Base-by-base conservation (phyloP, 2,113 vertebrate genomes). In the Trogon melanurus region DNA sequence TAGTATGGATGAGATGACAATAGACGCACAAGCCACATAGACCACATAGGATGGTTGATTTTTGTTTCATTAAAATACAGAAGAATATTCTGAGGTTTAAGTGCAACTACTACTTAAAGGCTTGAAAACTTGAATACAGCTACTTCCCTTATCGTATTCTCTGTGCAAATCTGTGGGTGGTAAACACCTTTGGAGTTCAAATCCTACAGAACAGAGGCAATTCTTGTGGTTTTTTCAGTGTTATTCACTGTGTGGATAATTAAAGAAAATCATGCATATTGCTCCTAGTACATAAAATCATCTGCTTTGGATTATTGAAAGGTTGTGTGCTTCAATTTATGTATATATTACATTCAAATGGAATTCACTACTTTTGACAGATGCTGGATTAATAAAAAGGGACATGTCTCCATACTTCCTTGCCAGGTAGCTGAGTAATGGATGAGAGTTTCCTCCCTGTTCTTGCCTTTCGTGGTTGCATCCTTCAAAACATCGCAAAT, bases 91-190 rank as follows among this genome's bases (percentile, higher is more conserved):
- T 26, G 19, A 7, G 8, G 1, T 80, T 66, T 69, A 83, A 80
- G 44, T 62, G 10, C 19, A 51, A 69, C 64, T 76, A 14, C 36
- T 48, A 19, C 16, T 53, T 83, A 60, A 60, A 84, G 44, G 20
- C 45, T 85, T 64, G 45, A 22, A 87, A 85, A 51, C 23, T 10
- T 57, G n/a, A 71, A 3, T 81, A 85, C 57, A 16, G 22, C 34
- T 61, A 26, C 48, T 88, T 82, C 29, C 25, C 32, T 26, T 72
- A 53, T 20, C 9, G 2, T 38, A 60, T 38, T 75, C 34, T 21
- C 14, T 34, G 5, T 62, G 64, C 0, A 0, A 88, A 70, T 86
- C 23, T 4, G 5, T 47, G 44, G 34, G 38, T 56, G 4, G 9
- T 48, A 48, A 67, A 29, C 9, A 50, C 18, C 57, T 64, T 48